Evolutionary conservation across 2,888 invertebrate genomes (phyloP), one percentile per base, ranked within the genome.

Genomic region (Drosophila trichaetosa): DNA sequence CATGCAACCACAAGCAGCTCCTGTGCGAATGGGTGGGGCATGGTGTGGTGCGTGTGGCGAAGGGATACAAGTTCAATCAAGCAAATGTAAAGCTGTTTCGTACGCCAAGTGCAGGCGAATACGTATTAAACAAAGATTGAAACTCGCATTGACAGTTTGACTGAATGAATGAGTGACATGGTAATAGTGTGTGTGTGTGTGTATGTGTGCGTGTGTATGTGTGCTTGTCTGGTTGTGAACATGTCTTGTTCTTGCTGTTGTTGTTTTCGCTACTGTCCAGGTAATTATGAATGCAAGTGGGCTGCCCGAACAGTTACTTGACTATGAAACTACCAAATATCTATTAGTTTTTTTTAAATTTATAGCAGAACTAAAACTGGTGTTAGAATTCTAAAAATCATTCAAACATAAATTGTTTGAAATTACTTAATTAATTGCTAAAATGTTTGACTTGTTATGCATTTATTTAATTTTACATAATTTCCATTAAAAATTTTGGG

Each of bases 81-180:
- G 88, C 85, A 83, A 87, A 83, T 83, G 88, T 87, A 87, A 87
- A 85, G 84, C 56, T 81, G 70, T 76, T 60, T 61, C 46, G 70
- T 40, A 84, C 87, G 83, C 88, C 88, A 87, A 87, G 80, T 82
- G 85, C 83, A 83, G 80, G 73, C 80, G 71, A 82, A 73, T 80
- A 78, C 82, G 80, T 73, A 84, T 84, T 74, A 82, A 71, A 82
- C 88, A 87, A 83, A 83, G 85, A 83, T 85, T 80, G 80, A 84
- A 83, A 82, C 83, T 71, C 71, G 71, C 80, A 87, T 80, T 85
- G 83, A 87, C 83, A 83, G 83, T 85, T 87, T 83, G 82, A 83
- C 84, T 81, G 79, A 83, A 65, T 83, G 86, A 83, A 76, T 83
- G 83, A 83, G 73, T 87, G 83, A 82, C 82, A 79, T 70, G 74